Evolutionary conservation across 2,797 vertebrate species (phyloP).

Genomic region (Tadarida brasiliensis): DNA sequence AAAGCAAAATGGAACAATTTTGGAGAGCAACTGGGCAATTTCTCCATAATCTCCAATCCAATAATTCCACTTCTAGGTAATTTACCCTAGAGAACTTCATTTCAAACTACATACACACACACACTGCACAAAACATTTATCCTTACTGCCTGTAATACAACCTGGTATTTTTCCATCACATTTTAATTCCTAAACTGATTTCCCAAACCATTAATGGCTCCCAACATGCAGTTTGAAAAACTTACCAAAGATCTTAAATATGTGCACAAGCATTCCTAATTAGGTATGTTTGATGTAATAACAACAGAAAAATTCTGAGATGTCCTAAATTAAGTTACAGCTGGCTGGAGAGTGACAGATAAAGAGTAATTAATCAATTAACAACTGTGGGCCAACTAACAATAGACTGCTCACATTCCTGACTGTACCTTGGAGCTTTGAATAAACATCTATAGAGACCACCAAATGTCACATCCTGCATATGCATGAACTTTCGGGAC

Average conservation of each 20-base stretch:
- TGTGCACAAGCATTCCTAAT: background rate
- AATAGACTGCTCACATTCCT: background rate
- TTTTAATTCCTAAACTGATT: constrained; percentile 32
- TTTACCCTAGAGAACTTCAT: background rate
- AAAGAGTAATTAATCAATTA: background rate
- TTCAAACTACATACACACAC: background rate
- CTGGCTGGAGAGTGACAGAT: background rate
- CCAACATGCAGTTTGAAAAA: constrained; percentile 38
- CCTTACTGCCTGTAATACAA: constrained; percentile 14
- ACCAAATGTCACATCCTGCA: background rate
- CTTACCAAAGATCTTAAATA: background rate
- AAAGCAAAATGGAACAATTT: constrained; percentile 17
- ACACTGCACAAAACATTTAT: constrained; percentile 25
- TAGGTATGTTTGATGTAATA: background rate
- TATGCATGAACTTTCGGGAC: background rate
- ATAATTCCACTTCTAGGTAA: constrained; percentile 5
- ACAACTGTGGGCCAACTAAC: background rate
- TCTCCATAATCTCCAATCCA: constrained; percentile 33
- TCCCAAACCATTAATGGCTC: background rate
- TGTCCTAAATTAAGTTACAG: background rate
- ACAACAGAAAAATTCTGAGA: background rate
- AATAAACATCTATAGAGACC: background rate
- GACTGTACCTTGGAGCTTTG: background rate
- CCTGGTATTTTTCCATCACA: background rate
- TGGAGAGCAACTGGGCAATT: background rate